A percentile compares a stretch with the other conserved stretches of the same genome.
Evolutionary conservation across 2,113 vertebrate species (phyloP).

Genomic region (Shinisaurus crocodilurus): DNA sequence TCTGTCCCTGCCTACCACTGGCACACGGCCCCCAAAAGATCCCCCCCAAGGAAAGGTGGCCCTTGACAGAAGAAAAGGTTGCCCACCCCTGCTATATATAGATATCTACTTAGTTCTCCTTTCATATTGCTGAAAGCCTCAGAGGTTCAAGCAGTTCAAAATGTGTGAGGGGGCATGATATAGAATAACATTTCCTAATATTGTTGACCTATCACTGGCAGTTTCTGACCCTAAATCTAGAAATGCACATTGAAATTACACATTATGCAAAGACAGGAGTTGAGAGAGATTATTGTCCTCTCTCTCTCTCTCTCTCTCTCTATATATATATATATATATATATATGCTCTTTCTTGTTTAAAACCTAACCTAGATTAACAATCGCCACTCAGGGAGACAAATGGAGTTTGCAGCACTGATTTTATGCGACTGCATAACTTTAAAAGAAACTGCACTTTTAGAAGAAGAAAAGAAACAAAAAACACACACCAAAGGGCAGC

Average conservation of each 20-base stretch:
- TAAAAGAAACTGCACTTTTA: constrained; percentile 32
- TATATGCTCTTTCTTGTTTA: background rate
- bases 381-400: background rate
- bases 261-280: background rate
- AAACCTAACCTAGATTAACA: background rate
- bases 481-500: constrained; percentile 42
- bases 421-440: background rate
- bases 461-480: constrained; percentile 1
- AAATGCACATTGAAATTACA: background rate
- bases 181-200: background rate
- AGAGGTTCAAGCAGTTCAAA: background rate
- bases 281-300: background rate
- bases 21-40: too few species aligned
- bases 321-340: too few species aligned
- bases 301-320: too few species aligned
- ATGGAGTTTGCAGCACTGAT: background rate
- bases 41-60: too few species aligned
- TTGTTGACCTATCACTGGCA: background rate
- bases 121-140: background rate
- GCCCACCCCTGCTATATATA: too few species aligned
- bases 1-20: too few species aligned
- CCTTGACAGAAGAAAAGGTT: too few species aligned
- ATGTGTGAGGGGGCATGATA: background rate
- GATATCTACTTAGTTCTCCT: background rate
- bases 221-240: background rate